These are phyloP conservation scores for Scaptodrosophila lebanonensis DNA, from an alignment of 1,140 invertebrate species.

Conservation along the genomic window DNA sequence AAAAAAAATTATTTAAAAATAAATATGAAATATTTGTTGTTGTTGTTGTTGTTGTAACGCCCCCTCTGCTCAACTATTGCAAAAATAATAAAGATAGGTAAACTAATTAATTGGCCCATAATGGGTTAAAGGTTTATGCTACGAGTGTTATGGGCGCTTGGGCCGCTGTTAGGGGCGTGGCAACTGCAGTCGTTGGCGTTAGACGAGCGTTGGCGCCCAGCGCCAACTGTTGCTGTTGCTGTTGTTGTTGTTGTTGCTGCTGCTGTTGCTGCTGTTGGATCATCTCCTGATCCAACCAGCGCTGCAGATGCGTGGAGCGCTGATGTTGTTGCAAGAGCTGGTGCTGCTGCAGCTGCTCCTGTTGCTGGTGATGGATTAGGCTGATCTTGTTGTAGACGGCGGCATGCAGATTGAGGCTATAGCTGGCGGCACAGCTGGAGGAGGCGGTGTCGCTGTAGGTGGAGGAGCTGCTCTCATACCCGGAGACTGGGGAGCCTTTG, in stretches of 20 bases:
- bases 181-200: too few relatives aligned
- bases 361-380: constrained; percentile 58
- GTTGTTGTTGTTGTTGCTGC: constrained; percentile 5
- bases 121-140: background rate
- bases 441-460: constrained; percentile 68
- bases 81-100: constrained; percentile 1
- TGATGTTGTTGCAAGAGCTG: constrained; percentile 23
- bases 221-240: constrained; percentile 9
- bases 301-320: constrained; percentile 39
- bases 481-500: constrained; percentile 73
- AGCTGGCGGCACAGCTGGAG: constrained; percentile 41
- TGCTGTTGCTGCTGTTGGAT: constrained; percentile 8
- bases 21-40: background rate
- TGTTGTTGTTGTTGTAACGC: background rate
- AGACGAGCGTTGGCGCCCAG: too few relatives aligned
- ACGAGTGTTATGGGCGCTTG: background rate
- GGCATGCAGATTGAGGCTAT: constrained; percentile 78
- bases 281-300: constrained; percentile 57
- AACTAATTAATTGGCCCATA: too few relatives aligned
- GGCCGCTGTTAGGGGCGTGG: background rate
- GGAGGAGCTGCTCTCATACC: constrained; percentile 75
- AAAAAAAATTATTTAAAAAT: constrained; percentile 11
- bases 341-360: constrained; percentile 46
- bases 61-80: background rate
- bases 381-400: constrained; percentile 78